Conservation (phyloP, 2,888 invertebrate species). For the Mesoligia furuncula region DNA sequence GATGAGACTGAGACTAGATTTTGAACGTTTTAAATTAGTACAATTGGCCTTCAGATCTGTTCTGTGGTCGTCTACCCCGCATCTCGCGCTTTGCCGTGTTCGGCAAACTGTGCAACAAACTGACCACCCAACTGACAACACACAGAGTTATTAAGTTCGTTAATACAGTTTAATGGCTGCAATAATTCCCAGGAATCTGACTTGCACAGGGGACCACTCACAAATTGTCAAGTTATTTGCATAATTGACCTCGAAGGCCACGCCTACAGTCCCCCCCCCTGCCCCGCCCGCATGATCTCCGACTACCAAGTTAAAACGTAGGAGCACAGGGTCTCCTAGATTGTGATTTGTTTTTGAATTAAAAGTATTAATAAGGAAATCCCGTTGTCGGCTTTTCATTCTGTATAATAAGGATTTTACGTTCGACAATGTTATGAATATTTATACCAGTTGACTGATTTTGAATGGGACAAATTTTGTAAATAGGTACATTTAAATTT, state of each 20-base stretch:
- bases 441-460: constrained; percentile 39
- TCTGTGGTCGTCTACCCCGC: no score
- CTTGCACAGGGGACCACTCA: constrained; percentile 34
- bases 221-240: constrained; percentile 71
- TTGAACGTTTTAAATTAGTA: no score
- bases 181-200: constrained; percentile 31
- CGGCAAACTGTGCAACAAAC: no score
- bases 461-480: constrained; percentile 27
- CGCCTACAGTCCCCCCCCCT: background rate
- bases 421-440: constrained; percentile 49
- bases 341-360: constrained; percentile 54
- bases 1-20: no score
- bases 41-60: no score
- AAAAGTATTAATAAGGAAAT: constrained; percentile 47
- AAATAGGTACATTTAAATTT: constrained; percentile 27
- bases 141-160: constrained; percentile 15
- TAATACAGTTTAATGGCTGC: constrained; percentile 45
- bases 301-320: constrained; percentile 22
- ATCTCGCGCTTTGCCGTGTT: no score
- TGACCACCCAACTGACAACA: background rate
- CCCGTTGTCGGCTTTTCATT: constrained; percentile 35
- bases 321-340: constrained; percentile 10
- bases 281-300: background rate
- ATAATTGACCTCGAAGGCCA: constrained; percentile 59
- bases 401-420: constrained; percentile 28